Evolutionary conservation across 37 sponge, comb jelly and placozoan species (phyloP).

Genomic region (Diacarnus erythraeanus): DNA sequence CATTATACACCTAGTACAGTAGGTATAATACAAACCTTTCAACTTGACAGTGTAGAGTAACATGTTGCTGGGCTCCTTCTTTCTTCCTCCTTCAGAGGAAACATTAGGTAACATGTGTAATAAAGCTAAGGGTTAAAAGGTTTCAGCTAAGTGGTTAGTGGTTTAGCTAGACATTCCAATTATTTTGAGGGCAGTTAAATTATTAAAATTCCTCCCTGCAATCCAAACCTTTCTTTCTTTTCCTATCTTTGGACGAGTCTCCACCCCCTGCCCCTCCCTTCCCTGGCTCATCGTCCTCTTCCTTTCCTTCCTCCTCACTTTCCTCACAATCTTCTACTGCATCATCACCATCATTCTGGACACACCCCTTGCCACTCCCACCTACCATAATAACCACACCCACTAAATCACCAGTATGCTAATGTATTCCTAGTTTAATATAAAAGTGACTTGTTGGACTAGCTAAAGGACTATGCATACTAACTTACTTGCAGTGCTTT

Average conservation of each 20-base stretch:
- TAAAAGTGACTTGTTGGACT: background rate
- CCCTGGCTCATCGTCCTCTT: background rate
- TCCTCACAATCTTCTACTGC: background rate
- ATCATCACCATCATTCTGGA: background rate
- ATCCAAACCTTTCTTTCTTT: background rate
- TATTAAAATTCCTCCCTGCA: background rate
- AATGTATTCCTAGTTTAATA: background rate
- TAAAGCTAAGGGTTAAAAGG: background rate
- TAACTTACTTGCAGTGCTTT: background rate
- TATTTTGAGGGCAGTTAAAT: too few species aligned
- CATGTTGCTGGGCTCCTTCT: background rate
- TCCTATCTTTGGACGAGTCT: constrained; percentile 2
- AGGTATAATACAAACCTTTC: constrained; percentile 25
- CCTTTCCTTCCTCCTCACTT: constrained; percentile 5
- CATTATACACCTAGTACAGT: too few species aligned
- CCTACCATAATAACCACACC: background rate
- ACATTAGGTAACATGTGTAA: background rate
- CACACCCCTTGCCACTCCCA: background rate
- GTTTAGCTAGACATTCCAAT: too few species aligned
- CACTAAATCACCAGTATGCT: too few species aligned
- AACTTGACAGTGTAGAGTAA: constrained; percentile 51
- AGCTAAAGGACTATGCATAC: background rate
- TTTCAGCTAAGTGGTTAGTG: background rate
- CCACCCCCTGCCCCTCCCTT: constrained; percentile 7
- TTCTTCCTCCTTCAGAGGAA: background rate